Conservation (phyloP, 1,140 invertebrate genomes). For the Drosophila asahinai region DNA sequence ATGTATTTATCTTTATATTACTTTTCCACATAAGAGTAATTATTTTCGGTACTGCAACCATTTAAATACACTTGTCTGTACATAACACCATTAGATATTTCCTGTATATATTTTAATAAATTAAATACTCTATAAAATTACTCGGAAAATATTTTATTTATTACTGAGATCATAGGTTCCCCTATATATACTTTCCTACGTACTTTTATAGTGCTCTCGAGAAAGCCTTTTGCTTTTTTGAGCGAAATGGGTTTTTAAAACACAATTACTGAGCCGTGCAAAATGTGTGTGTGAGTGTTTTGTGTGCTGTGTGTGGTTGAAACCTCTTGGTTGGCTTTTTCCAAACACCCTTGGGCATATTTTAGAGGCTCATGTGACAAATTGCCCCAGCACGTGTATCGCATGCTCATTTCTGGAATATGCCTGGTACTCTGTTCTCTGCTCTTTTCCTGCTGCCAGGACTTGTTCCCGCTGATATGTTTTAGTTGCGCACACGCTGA, state of each 20-base stretch:
- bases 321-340: slow-evolving; percentile 45
- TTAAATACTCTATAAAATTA: too few species aligned
- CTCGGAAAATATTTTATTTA: too few species aligned
- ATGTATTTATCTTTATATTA: too few species aligned
- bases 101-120: too few species aligned
- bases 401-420: slow-evolving; percentile 71
- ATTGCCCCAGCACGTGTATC: slow-evolving; percentile 80
- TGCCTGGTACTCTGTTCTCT: slow-evolving; percentile 17
- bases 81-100: too few species aligned
- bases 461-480: slow-evolving; percentile 31
- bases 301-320: slow-evolving; percentile 14
- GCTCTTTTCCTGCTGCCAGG: slow-evolving; percentile 17
- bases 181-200: background rate
- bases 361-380: slow-evolving; percentile 85
- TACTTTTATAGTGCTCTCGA: background rate
- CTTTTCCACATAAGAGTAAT: too few species aligned
- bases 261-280: slow-evolving; percentile 18
- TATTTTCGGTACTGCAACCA: too few species aligned
- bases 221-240: background rate
- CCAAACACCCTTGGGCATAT: slow-evolving; percentile 79
- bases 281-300: slow-evolving; percentile 1
- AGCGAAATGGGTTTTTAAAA: slow-evolving; percentile 32
- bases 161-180: too few species aligned
- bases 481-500: slow-evolving; percentile 61
- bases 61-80: too few species aligned